Conservation (phyloP, 2,888 invertebrate genomes). For the Chrysotoxum bicinctum region DNA sequence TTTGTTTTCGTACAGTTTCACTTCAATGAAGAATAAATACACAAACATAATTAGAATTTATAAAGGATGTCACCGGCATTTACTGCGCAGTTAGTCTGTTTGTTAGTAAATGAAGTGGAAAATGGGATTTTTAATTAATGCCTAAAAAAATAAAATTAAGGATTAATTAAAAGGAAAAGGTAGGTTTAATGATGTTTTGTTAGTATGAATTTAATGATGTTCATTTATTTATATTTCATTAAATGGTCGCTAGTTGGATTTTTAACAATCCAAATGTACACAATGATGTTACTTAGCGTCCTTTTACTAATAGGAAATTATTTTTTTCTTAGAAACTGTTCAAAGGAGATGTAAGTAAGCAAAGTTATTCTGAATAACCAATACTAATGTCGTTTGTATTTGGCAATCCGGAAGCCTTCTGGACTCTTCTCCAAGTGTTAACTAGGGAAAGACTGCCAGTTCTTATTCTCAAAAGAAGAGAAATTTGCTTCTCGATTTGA, state of each 20-base stretch:
- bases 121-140: conserved; percentile 44
- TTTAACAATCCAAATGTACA: too few relatives aligned
- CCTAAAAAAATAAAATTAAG: background rate
- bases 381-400: too few relatives aligned
- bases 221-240: background rate
- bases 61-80: conserved; percentile 35
- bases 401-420: too few relatives aligned
- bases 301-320: too few relatives aligned
- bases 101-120: conserved; percentile 1
- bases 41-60: conserved; percentile 4
- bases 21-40: conserved; percentile 33
- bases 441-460: too few relatives aligned
- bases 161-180: background rate
- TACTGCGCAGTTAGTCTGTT: conserved; percentile 27
- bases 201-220: background rate
- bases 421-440: too few relatives aligned
- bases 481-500: too few relatives aligned
- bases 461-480: too few relatives aligned
- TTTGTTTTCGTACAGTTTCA: conserved; percentile 15
- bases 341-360: too few relatives aligned
- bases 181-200: background rate
- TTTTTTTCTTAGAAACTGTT: too few relatives aligned
- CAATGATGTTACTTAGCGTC: too few relatives aligned
- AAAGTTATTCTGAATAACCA: too few relatives aligned
- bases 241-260: background rate